These are phyloP conservation scores for Pygocentrus nattereri DNA, from an alignment of 2,797 vertebrate species.

Conservation along the genomic window DNA sequence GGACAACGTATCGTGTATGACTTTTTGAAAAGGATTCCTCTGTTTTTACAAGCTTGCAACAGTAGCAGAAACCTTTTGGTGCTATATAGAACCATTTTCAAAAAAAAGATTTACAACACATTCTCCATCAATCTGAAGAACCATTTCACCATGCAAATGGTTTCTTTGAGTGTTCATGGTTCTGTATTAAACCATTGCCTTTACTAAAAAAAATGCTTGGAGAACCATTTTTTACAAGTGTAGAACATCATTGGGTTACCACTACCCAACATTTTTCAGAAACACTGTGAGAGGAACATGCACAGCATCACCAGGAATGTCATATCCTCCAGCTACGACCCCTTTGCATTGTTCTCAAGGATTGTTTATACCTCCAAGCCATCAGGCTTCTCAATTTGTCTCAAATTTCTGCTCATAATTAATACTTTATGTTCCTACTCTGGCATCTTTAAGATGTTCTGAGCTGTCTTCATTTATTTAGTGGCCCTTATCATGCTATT, in stretches of 20 bases:
- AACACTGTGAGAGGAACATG: neutral
- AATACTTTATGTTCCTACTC: neutral
- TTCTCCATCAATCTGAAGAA: too few relatives aligned
- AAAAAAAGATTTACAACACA: too few relatives aligned
- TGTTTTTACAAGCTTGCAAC: too few relatives aligned
- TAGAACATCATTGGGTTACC: neutral
- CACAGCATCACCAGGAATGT: neutral
- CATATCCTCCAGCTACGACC: neutral
- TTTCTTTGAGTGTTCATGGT: too few relatives aligned
- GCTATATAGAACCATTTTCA: too few relatives aligned
- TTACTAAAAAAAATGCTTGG: too few relatives aligned
- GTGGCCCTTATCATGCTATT: neutral
- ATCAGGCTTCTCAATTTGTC: neutral
- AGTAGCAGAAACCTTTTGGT: too few relatives aligned
- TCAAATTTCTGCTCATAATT: neutral
- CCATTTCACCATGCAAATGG: too few relatives aligned
- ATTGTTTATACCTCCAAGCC: neutral
- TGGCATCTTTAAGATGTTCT: neutral
- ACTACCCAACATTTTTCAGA: neutral
- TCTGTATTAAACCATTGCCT: too few relatives aligned
- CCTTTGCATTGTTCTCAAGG: neutral
- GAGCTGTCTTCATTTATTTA: neutral
- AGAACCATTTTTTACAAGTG: too few relatives aligned
- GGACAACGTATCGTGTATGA: too few relatives aligned
- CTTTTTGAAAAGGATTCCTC: too few relatives aligned